These are phyloP conservation scores for Diorhabda carinulata DNA, from an alignment of 1,140 invertebrate genomes.

Conservation along the genomic window DNA sequence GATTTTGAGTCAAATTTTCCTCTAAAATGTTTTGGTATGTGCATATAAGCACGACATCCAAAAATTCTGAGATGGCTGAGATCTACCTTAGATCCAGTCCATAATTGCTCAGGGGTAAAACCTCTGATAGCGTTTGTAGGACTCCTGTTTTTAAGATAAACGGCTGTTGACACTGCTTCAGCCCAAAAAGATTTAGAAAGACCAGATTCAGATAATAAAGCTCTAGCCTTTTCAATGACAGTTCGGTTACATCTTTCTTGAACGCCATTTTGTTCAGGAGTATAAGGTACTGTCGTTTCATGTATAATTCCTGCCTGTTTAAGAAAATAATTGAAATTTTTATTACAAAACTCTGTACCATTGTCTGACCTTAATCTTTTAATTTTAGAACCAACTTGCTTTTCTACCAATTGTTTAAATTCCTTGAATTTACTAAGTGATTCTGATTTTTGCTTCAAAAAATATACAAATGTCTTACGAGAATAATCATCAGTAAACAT, in stretches of 20 bases:
- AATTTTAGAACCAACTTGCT: constrained; percentile 16
- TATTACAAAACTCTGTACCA: too few relatives aligned
- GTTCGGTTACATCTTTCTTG: neutral
- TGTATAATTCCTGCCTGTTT: neutral
- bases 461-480: constrained; percentile 22
- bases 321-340: too few relatives aligned
- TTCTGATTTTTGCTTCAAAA: constrained; percentile 20
- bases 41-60: neutral
- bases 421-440: constrained; percentile 19
- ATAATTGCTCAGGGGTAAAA: constrained; percentile 1
- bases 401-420: constrained; percentile 23
- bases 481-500: constrained; percentile 20
- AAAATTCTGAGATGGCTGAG: constrained; percentile 1
- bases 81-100: constrained; percentile 12
- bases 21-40: neutral
- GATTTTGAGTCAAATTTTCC: constrained; percentile 9
- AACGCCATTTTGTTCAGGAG: neutral
- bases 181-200: constrained; percentile 3
- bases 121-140: constrained; percentile 5
- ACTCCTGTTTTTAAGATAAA: constrained; percentile 8
- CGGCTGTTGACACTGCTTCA: neutral
- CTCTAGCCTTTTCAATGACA: neutral
- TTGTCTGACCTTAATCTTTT: constrained; percentile 20
- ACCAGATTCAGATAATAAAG: neutral
- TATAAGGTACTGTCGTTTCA: neutral